Conservation (phyloP, 2,113 vertebrate genomes). For the Barnardius zonarius region DNA sequence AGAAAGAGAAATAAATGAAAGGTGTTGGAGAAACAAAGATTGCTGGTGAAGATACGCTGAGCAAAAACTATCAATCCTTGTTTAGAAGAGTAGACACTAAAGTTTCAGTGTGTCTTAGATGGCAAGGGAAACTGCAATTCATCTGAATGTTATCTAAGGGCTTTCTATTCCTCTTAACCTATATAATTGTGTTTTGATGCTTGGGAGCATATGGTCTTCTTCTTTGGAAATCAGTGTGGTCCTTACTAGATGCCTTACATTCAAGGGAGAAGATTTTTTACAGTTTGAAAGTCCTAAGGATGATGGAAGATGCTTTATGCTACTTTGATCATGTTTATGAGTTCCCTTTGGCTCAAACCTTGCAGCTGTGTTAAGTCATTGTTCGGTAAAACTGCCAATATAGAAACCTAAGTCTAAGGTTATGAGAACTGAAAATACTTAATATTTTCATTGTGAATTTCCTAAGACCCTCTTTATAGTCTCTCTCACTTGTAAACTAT, state of each 20-base stretch:
- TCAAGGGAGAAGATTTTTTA: background rate
- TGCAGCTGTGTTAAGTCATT: background rate
- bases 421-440: background rate
- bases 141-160: background rate
- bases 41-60: background rate
- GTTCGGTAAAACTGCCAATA: background rate
- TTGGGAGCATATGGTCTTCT: background rate
- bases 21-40: background rate
- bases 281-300: background rate
- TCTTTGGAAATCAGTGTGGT: background rate
- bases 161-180: background rate
- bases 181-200: background rate
- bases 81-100: background rate
- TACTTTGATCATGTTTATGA: background rate
- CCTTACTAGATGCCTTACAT: background rate
- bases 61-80: background rate
- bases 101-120: background rate
- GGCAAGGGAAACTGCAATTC: background rate
- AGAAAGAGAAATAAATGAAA: background rate
- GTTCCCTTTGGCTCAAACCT: background rate
- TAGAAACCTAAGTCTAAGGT: background rate
- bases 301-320: background rate
- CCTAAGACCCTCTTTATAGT: background rate
- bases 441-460: background rate
- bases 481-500: background rate